Conservation (phyloP, 2,113 vertebrate species). For the Ameiurus melas region DNA sequence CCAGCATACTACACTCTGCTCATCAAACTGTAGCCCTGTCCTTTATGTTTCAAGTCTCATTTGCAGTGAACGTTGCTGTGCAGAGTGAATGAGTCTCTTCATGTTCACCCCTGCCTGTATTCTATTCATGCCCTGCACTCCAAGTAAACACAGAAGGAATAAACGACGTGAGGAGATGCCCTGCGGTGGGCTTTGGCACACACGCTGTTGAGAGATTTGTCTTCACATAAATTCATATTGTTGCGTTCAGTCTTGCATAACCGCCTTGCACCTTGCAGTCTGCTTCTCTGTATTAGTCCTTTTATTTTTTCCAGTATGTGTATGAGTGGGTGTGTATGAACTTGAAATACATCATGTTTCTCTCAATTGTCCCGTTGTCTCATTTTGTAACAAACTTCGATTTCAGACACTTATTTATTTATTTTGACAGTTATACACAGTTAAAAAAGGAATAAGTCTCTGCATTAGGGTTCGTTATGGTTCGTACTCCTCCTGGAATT, state of each 20-base stretch:
- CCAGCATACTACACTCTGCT: neutral
- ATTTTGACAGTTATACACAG: neutral
- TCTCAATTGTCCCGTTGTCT: neutral
- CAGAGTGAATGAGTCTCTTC: slow-evolving; percentile 14
- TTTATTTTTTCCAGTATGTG: neutral
- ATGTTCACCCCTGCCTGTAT: slow-evolving; percentile 6
- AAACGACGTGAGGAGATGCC: neutral
- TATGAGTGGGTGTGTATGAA: neutral
- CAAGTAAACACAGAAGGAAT: neutral
- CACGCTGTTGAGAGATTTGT: slow-evolving; percentile 3
- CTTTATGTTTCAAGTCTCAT: neutral
- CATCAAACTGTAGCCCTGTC: slow-evolving; percentile 22
- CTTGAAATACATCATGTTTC: neutral
- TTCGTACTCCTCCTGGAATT: neutral
- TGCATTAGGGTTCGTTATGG: neutral
- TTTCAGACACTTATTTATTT: neutral
- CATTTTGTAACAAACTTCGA: neutral
- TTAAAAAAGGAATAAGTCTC: neutral
- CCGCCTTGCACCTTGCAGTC: neutral
- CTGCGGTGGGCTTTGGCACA: slow-evolving; percentile 1
- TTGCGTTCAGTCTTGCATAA: neutral
- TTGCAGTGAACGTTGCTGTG: neutral
- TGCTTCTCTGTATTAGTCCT: neutral
- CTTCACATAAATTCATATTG: slow-evolving; percentile 7
- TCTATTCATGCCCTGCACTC: slow-evolving; percentile 16